These are phyloP conservation scores for Xyliphius kryptos DNA, from an alignment of 2,113 vertebrate genomes.

Conservation along the genomic window DNA sequence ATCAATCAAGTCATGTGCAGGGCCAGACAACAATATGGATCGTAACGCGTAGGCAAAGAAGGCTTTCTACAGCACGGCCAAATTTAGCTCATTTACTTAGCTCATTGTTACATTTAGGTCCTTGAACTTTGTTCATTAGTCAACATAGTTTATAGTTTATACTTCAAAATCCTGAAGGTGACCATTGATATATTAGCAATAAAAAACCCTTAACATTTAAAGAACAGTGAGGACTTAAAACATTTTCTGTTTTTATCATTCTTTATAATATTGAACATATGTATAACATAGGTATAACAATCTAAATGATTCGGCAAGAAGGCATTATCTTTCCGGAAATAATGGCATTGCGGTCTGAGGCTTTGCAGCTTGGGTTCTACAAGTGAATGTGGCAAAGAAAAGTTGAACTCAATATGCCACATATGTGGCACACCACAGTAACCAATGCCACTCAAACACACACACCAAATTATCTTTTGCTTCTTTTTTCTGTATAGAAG, in stretches of 20 bases:
- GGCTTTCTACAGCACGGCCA: too few species aligned
- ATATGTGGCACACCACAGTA: constrained; percentile 35
- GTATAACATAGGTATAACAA: too few species aligned
- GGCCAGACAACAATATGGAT: constrained; percentile 33
- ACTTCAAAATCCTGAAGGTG: not conserved
- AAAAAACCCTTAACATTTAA: too few species aligned
- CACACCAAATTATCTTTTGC: too few species aligned
- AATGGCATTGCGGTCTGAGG: constrained; percentile 31
- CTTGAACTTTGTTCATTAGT: constrained; percentile 8
- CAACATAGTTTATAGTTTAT: too few species aligned
- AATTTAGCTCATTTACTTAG: constrained; percentile 4
- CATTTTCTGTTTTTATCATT: too few species aligned
- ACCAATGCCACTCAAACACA: constrained; percentile 17
- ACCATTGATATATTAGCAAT: too few species aligned
- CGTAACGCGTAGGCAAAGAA: too few species aligned
- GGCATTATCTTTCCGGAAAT: constrained; percentile 5
- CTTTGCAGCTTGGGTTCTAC: constrained; percentile 18
- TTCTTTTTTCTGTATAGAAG: too few species aligned
- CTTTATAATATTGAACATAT: too few species aligned
- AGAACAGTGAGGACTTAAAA: too few species aligned
- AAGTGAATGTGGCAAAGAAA: constrained; percentile 28
- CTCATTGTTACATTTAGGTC: not conserved
- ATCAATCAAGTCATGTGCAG: constrained; percentile 5
- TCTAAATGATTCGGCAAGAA: too few species aligned
- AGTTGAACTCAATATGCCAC: constrained; percentile 27